Evolutionary conservation across 2,113 vertebrate genomes (phyloP), one percentile per base, ranked within the genome.

Genomic region (Candoia aspera): DNA sequence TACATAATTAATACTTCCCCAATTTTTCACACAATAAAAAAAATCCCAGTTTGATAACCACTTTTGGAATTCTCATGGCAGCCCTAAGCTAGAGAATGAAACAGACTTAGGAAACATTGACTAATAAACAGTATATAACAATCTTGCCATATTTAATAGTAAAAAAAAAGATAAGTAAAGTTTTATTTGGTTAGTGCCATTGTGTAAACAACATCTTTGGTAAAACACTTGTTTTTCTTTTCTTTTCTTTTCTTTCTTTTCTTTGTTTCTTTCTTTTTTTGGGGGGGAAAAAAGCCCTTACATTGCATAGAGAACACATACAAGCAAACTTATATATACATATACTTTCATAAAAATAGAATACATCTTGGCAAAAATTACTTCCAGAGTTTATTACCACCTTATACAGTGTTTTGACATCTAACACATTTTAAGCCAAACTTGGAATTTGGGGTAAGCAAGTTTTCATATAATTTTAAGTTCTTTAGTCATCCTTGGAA

Each of bases 341-440:
- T 98, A 98, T 99, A 97, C 98, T 94, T 97, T 97, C 96, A 97
- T 98, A 97, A 98, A 98, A 99, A 99, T 98, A 99, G 98, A 99
- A 98, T 99, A 99, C 99, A 99, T 98, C 99, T 98, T 97, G 95
- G 95, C 94, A 97, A 96, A 91, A 97, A 97, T 97, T 95, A 96
- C 96, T 96, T 96, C 96, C 92, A 97, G 95, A 96, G 94, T 95
- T 90, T 95, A 85, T 96, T 94, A 95, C 93, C 93, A 92, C 94
- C 95, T 94, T 93, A 94, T 97, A 98, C 97, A 98, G 98, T 98
- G 97, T 98, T 96, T 97, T 95, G 97, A 98, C 97, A 91, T 95
- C 92, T 90, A 95, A 94, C 37, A 90, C 93, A 90, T 95, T 94
- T 84, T 96, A 95, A 97, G 96, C 96, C 95, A 96, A 96, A 96